Conservation (phyloP, 53 echinoderm and acorn worm genomes). For the Holothuria scabra region DNA sequence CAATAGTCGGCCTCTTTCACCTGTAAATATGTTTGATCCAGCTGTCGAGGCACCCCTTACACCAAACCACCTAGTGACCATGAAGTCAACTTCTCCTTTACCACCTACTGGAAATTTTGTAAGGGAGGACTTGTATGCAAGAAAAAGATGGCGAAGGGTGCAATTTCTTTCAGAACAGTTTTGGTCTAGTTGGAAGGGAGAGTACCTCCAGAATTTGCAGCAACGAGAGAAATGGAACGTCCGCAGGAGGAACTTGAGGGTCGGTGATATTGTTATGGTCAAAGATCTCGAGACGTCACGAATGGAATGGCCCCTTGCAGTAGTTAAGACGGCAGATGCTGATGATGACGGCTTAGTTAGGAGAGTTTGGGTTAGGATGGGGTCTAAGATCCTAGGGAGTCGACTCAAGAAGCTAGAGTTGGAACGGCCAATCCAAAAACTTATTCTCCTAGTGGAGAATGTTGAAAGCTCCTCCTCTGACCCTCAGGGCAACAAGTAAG, state of each 20-base stretch:
- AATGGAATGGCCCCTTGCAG: too few relatives aligned
- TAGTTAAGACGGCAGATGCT: too few relatives aligned
- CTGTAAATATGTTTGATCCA: constrained; percentile 39
- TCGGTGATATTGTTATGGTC: neutral
- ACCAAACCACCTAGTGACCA: constrained; percentile 12
- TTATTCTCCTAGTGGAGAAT: neutral
- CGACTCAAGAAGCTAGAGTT: neutral
- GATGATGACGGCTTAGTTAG: neutral
- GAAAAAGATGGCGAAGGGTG: neutral
- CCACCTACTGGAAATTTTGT: constrained; percentile 2
- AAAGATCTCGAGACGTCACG: neutral
- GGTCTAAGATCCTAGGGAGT: neutral
- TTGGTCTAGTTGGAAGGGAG: neutral
- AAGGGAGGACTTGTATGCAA: constrained; percentile 4
- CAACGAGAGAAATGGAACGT: constrained; percentile 22
- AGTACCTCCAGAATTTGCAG: neutral
- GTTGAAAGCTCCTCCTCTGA: too few relatives aligned
- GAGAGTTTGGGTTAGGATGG: constrained; percentile 16
- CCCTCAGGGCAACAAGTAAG: too few relatives aligned
- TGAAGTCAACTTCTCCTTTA: constrained; percentile 5
- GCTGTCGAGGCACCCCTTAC: neutral
- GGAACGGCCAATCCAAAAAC: constrained; percentile 14
- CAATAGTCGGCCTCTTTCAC: constrained; percentile 13
- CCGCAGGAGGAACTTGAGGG: constrained; percentile 7
- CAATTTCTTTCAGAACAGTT: constrained; percentile 21